Conservation (phyloP, 2,888 invertebrate species). For the Iselma pallidipennis region DNA sequence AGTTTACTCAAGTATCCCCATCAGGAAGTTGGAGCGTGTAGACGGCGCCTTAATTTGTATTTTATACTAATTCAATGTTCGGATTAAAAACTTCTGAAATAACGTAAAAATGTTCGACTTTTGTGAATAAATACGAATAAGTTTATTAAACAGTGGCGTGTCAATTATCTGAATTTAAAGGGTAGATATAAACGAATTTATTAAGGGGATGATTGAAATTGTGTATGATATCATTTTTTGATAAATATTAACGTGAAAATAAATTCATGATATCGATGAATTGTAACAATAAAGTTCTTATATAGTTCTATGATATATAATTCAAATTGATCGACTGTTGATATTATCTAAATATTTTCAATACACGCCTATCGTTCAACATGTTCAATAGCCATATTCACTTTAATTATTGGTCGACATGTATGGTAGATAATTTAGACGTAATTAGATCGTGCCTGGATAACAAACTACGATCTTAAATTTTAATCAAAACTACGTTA, state of each 20-base stretch:
- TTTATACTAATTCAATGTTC: too few relatives aligned
- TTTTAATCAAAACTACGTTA: conserved; percentile 12
- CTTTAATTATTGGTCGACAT: conserved; percentile 22
- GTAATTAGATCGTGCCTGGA: conserved; percentile 28
- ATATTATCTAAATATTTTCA: conserved; percentile 28
- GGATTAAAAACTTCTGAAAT: too few relatives aligned
- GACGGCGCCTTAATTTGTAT: too few relatives aligned
- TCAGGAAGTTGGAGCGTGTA: too few relatives aligned
- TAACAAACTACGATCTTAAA: conserved; percentile 28
- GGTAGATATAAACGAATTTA: too few relatives aligned
- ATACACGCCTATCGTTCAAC: conserved; percentile 23
- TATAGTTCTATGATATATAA: conserved; percentile 27
- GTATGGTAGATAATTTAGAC: conserved; percentile 13
- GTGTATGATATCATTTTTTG: not conserved
- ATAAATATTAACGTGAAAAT: conserved; percentile 19
- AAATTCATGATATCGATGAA: conserved; percentile 22
- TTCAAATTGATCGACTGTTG: conserved; percentile 29
- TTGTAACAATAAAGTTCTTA: conserved; percentile 26
- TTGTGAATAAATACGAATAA: too few relatives aligned
- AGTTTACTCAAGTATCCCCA: too few relatives aligned
- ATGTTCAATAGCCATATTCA: conserved; percentile 18
- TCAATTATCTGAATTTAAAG: too few relatives aligned
- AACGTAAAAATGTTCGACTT: too few relatives aligned
- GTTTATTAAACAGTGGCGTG: too few relatives aligned
- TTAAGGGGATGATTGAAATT: not conserved